These are phyloP conservation scores for Cyprinus carpio DNA, from an alignment of 2,113 vertebrate species.

Conservation along the genomic window DNA sequence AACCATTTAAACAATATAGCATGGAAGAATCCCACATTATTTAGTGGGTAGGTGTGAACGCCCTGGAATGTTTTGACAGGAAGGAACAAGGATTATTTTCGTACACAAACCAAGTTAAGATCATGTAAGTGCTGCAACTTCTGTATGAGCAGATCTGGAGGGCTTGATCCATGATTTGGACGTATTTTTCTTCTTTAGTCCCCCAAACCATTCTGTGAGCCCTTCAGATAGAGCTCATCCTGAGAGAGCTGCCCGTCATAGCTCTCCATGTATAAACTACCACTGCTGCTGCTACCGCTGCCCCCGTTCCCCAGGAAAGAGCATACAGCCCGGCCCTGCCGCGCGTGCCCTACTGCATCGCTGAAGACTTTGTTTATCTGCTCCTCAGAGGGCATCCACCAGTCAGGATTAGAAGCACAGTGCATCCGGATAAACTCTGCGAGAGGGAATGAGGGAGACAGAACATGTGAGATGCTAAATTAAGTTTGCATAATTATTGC, in stretches of 20 bases:
- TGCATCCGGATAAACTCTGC: slow-evolving; percentile 99
- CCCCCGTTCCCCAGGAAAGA: slow-evolving; percentile 81
- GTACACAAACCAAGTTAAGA: neutral
- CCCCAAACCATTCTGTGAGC: slow-evolving; percentile 83
- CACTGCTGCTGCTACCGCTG: slow-evolving; percentile 80
- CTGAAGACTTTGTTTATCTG: slow-evolving; percentile 99
- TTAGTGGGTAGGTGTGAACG: neutral
- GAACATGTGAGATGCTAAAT: neutral
- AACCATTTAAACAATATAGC: neutral
- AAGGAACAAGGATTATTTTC: neutral
- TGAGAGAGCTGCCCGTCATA: slow-evolving; percentile 87
- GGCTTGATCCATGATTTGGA: neutral
- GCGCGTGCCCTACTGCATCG: slow-evolving; percentile 93
- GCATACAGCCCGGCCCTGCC: slow-evolving; percentile 93
- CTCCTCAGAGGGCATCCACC: slow-evolving; percentile 99
- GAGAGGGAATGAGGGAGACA: neutral
- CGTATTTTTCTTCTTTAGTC: slow-evolving; percentile 77
- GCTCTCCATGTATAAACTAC: slow-evolving; percentile 86
- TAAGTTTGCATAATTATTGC: neutral
- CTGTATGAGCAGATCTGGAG: slow-evolving; percentile 6
- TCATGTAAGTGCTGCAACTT: neutral
- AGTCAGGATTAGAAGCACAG: slow-evolving; percentile 96
- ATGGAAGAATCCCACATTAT: slow-evolving; percentile 13
- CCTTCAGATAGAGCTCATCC: slow-evolving; percentile 83
- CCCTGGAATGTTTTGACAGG: slow-evolving; percentile 29